phyloP scores from a whole-genome alignment of 2,888 invertebrate species.

The Sisyra terminalis region DNA sequence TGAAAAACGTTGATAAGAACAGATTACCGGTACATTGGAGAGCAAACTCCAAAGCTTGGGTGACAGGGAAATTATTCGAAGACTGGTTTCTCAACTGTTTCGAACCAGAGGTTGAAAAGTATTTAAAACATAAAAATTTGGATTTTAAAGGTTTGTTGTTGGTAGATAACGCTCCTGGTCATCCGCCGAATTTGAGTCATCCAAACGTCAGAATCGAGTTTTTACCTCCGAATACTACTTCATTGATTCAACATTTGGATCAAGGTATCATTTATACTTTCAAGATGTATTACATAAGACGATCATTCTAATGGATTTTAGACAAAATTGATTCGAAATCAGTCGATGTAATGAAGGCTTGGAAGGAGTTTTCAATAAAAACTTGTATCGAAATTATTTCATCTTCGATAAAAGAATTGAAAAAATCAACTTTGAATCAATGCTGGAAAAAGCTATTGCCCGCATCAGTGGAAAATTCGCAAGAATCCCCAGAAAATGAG shows the following conservation, averaged over 20 bases:
- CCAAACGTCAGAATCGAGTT: constrained; percentile 12
- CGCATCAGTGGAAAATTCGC: too few relatives aligned
- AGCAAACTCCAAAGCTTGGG: constrained; percentile 6
- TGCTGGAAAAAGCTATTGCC: too few relatives aligned
- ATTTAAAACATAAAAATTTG: constrained; percentile 12
- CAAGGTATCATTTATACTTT: constrained; percentile 1
- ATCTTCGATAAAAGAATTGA: too few relatives aligned
- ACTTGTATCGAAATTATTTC: too few relatives aligned
- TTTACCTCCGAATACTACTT: neutral
- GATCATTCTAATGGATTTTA: too few relatives aligned
- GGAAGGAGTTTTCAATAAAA: too few relatives aligned
- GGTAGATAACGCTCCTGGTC: constrained; percentile 15
- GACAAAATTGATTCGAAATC: too few relatives aligned
- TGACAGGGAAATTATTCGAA: constrained; percentile 5
- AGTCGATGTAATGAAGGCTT: too few relatives aligned
- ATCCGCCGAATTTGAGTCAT: constrained; percentile 14
- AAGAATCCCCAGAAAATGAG: too few relatives aligned
- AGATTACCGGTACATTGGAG: constrained; percentile 11
- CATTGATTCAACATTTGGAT: too few relatives aligned
- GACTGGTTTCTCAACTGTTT: constrained; percentile 10
- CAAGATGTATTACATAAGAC: too few relatives aligned
- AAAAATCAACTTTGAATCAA: too few relatives aligned
- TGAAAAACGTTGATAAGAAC: constrained; percentile 10
- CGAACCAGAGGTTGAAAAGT: constrained; percentile 2
- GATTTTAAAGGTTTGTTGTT: constrained; percentile 16